A percentile compares a stretch with the other conserved stretches of the same genome.
Evolutionary conservation across 2,113 vertebrate genomes (phyloP).

Genomic region (Fulmarus glacialis): DNA sequence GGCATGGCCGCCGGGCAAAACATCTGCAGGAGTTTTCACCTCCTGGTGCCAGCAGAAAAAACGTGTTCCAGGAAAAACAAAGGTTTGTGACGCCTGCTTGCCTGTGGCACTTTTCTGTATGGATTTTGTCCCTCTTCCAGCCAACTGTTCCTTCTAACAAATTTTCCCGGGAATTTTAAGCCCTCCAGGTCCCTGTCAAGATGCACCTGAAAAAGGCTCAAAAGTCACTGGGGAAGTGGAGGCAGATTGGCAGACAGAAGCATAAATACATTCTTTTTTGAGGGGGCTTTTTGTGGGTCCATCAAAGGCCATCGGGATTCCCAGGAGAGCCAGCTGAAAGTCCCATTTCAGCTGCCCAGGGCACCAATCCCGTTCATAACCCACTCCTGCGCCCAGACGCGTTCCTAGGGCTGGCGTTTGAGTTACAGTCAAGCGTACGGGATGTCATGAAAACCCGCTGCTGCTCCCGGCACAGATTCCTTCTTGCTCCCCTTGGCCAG

Average conservation of each 20-base stretch:
- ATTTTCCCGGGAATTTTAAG: neutral
- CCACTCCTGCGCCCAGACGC: fast-evolving
- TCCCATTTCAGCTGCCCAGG: neutral
- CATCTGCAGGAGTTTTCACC: fast-evolving
- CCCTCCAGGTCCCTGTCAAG: neutral
- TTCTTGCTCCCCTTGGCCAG: neutral
- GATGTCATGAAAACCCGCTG: neutral
- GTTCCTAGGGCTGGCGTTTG: fast-evolving
- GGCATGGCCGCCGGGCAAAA: fast-evolving
- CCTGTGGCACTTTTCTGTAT: fast-evolving
- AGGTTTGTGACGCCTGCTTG: neutral
- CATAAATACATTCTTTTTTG: neutral
- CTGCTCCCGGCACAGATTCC: neutral
- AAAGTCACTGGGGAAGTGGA: neutral
- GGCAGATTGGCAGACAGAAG: neutral
- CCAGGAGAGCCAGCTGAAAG: neutral
- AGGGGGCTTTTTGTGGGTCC: neutral
- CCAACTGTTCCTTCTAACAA: neutral
- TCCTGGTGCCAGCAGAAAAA: neutral
- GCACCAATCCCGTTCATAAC: fast-evolving
- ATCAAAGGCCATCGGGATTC: neutral
- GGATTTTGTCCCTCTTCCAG: neutral
- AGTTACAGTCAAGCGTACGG: fast-evolving
- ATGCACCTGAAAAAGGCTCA: neutral
- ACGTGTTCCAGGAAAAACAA: neutral